These are phyloP conservation scores for Azemiops feae DNA, from an alignment of 2,113 vertebrate genomes.

Conservation along the genomic window DNA sequence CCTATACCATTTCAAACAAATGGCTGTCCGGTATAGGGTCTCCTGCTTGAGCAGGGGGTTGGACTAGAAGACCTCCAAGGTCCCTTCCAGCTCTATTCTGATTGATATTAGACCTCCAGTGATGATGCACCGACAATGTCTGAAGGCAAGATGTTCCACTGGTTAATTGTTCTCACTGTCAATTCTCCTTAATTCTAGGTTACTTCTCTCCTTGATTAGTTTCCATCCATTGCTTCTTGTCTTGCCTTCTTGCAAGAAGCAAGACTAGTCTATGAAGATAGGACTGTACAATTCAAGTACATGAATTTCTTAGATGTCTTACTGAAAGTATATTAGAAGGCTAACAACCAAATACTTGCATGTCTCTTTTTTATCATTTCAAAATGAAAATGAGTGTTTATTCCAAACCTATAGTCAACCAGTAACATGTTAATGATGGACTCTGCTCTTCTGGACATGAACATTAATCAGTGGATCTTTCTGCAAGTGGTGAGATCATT, in stretches of 20 bases:
- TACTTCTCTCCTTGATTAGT: neutral
- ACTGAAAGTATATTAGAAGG: conserved; percentile 8
- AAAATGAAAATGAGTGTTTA: conserved; percentile 27
- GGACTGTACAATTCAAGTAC: neutral
- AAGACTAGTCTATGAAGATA: neutral
- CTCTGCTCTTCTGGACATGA: conserved; percentile 34
- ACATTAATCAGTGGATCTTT: conserved; percentile 45
- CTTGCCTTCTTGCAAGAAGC: neutral
- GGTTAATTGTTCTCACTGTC: neutral
- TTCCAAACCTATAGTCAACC: conserved; percentile 38
- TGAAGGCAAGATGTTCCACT: neutral
- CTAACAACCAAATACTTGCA: conserved; percentile 15
- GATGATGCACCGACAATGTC: neutral
- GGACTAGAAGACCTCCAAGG: too few species aligned
- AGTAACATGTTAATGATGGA: conserved; percentile 44
- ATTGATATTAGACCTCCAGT: neutral
- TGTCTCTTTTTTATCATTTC: conserved; percentile 44
- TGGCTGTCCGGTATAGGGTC: neutral
- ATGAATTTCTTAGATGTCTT: neutral
- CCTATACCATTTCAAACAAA: neutral
- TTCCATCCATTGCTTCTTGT: neutral
- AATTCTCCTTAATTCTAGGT: neutral
- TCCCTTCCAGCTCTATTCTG: too few species aligned
- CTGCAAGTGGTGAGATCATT: conserved; percentile 33
- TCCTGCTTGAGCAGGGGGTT: too few species aligned